Conservation (phyloP, 2,888 invertebrate species). For the Ochlodes sylvanus region DNA sequence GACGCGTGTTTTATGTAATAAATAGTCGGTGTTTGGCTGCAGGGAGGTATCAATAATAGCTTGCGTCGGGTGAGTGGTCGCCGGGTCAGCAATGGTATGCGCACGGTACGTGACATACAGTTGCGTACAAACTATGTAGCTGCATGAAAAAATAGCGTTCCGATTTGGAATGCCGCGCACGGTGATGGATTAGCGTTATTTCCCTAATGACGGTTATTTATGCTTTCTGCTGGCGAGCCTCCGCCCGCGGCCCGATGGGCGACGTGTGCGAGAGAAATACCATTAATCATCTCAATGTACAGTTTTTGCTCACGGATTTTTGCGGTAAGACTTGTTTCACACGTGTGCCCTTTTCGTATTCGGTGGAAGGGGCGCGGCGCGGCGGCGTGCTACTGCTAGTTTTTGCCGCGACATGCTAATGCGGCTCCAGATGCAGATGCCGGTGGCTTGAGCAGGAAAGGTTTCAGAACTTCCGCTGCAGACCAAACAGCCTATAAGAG, state of each 20-base stretch:
- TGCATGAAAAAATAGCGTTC: constrained; percentile 32
- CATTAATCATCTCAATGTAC: constrained; percentile 34
- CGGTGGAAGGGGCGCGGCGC: constrained; percentile 11
- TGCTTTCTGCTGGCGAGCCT: constrained; percentile 30
- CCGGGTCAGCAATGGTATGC: constrained; percentile 14
- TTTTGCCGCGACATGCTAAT: neutral
- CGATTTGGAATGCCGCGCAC: constrained; percentile 22
- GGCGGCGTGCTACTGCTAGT: neutral
- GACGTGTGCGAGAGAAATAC: constrained; percentile 31
- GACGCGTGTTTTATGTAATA: too few species aligned
- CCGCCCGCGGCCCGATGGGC: constrained; percentile 1
- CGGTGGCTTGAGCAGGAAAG: constrained; percentile 13
- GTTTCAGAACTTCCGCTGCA: constrained; percentile 15
- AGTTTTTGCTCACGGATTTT: constrained; percentile 29
- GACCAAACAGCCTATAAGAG: too few species aligned
- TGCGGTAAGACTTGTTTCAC: constrained; percentile 34
- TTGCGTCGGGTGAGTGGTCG: too few species aligned
- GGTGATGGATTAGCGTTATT: constrained; percentile 34
- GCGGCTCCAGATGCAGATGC: neutral
- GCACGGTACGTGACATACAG: constrained; percentile 1
- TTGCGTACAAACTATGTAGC: constrained; percentile 17
- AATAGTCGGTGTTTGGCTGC: too few species aligned
- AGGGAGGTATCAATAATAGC: too few species aligned
- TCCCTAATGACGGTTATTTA: constrained; percentile 37
- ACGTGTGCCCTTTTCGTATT: constrained; percentile 25